Conservation (phyloP, 2,113 vertebrate genomes). For the Calyptommatus sinebrachiatus region DNA sequence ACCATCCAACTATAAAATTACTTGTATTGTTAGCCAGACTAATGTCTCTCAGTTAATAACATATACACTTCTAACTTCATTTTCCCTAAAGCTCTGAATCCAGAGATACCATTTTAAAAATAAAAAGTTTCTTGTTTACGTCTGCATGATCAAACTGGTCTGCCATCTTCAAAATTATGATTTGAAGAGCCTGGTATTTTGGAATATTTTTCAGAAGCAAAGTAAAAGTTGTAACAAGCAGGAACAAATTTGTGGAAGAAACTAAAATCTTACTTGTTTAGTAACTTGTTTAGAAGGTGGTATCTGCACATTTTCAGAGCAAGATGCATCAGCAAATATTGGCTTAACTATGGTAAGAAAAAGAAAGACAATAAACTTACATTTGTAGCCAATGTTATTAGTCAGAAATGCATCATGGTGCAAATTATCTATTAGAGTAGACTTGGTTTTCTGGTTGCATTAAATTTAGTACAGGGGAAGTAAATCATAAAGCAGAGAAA, state of each 20-base stretch:
- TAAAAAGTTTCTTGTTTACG: not conserved
- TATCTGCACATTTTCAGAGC: conserved; percentile 42
- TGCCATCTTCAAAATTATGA: not conserved
- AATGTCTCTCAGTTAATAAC: not conserved
- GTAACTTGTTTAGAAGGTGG: conserved; percentile 27
- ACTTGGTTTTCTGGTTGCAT: too few relatives aligned
- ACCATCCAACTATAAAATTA: not conserved
- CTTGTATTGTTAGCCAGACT: not conserved
- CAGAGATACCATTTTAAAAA: not conserved
- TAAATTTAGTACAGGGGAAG: too few relatives aligned
- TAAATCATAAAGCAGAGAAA: not conserved
- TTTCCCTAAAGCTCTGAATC: not conserved
- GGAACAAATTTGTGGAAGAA: too few relatives aligned
- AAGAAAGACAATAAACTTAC: conserved; percentile 53
- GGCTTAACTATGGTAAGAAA: conserved; percentile 57
- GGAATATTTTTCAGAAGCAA: not conserved
- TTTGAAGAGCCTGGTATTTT: not conserved
- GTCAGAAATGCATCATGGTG: not conserved
- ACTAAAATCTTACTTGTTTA: not conserved
- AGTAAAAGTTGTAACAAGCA: not conserved
- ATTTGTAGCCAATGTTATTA: conserved; percentile 3
- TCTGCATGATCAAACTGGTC: not conserved
- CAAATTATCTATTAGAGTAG: not conserved
- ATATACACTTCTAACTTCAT: not conserved
- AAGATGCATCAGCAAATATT: conserved; percentile 38